Evolutionary conservation across 2,797 vertebrate species (phyloP).

Genomic region (Thaleichthys pacificus): DNA sequence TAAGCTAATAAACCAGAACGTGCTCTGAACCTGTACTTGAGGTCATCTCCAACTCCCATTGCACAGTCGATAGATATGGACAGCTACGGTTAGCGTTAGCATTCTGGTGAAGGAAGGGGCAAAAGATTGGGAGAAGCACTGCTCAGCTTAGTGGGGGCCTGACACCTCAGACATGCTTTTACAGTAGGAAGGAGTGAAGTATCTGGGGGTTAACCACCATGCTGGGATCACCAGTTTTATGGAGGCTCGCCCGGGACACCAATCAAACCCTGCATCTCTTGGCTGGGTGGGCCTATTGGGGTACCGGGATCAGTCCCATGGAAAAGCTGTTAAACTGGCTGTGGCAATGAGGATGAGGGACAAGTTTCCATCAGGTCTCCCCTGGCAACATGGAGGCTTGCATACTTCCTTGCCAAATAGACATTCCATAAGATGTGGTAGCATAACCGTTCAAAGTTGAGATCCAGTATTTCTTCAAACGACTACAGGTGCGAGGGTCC

Average conservation of each 20-base stretch:
- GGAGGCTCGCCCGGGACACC: conserved; percentile 51
- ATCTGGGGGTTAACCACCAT: conserved; percentile 67
- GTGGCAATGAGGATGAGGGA: conserved; percentile 63
- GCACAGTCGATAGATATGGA: conserved; percentile 11
- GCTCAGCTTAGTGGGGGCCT: conserved; percentile 37
- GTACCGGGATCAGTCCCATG: conserved; percentile 63
- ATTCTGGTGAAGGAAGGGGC: conserved; percentile 16
- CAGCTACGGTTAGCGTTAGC: conserved; percentile 13
- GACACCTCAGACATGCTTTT: conserved; percentile 64
- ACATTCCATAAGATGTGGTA: conserved; percentile 23
- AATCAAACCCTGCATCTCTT: conserved; percentile 71
- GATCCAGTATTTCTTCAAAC: conserved; percentile 5
- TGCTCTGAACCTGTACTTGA: conserved; percentile 23
- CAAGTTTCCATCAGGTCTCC: conserved; percentile 70
- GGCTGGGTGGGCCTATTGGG: conserved; percentile 47
- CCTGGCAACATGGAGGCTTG: conserved; percentile 44
- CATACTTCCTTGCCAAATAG: conserved; percentile 38
- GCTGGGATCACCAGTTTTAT: conserved; percentile 67
- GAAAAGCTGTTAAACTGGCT: conserved; percentile 73
- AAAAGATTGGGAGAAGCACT: conserved; percentile 9
- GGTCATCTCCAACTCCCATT: conserved; percentile 22
- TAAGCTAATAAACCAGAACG: conserved; percentile 38
- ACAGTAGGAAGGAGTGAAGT: conserved; percentile 74
- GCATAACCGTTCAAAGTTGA: conserved; percentile 5
- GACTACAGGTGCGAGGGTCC: conserved; percentile 33